Conservation (phyloP, 2,113 vertebrate genomes). For the Sylvilagus bachmani region DNA sequence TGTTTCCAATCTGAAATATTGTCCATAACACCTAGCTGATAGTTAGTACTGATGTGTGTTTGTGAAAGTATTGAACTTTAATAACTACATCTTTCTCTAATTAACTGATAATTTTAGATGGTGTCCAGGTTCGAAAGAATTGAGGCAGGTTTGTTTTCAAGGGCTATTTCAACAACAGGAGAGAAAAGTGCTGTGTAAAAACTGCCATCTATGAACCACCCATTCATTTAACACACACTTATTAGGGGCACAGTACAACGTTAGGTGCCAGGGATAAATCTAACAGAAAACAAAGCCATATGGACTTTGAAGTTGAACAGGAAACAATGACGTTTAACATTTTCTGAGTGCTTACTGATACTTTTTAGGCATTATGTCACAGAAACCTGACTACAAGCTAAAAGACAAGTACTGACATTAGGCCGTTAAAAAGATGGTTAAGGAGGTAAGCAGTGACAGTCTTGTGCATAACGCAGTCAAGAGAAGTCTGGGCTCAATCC, state of each 20-base stretch:
- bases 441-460: neutral
- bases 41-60: neutral
- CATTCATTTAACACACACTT: neutral
- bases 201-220: neutral
- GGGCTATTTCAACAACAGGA: neutral
- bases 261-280: neutral
- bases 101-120: neutral
- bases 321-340: neutral
- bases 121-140: neutral
- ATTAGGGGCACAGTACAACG: neutral
- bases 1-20: neutral
- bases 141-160: neutral
- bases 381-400: neutral
- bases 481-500: neutral
- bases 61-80: constrained; percentile 5
- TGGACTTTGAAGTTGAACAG: neutral
- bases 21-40: neutral
- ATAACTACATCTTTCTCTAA: constrained; percentile 19
- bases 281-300: neutral
- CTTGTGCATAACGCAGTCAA: neutral
- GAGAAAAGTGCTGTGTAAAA: neutral
- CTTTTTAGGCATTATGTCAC: neutral
- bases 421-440: neutral
- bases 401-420: neutral
- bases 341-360: neutral